Base-by-base conservation (phyloP, 2,888 invertebrate genomes). In the Cheilosia vulpina region DNA sequence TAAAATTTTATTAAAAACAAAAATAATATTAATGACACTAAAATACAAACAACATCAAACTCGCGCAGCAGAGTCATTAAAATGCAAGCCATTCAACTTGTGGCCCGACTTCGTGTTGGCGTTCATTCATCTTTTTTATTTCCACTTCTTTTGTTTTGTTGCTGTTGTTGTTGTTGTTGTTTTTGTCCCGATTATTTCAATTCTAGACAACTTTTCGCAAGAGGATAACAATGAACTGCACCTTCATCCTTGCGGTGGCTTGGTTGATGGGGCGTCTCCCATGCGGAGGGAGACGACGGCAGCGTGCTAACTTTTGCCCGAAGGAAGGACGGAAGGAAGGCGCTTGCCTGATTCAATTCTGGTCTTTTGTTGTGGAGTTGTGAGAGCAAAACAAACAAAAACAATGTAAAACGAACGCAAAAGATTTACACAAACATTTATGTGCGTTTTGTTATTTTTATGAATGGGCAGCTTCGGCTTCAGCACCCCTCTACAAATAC, bases 1-100 rank as follows among this genome's bases (percentile, higher is more conserved):
- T 27, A 52, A 66, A 66, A 78, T 71, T 68, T 73, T 27, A 68
- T 72, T 17, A 47, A 47, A 47, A 47, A 47, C 6, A 2, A 72
- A 72, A 13, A 52, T 13, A 52, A 52, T 66, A 82, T 69, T 77
- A 82, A 77, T 68, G 72, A 82, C 71, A 77, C 72, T 53, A 62
- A 80, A 75, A 50, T 50, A 75, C 21, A 62, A 80, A 73, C 62
- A 78, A 65, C 47, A 68, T 53, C 41, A 38, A 60, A 60, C 58
- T 47, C 52, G 45, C 52, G 45, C 38, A 38, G 34, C 60, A 11
- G 62, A 65, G 62, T 82, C 82, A 82, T 82, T 82, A 82, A 82
- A 82, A 82, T 77, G 77, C 82, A 82, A 82, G 82, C 58, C 82
- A 82, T 82, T 82, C 82, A 82, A 82, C 82, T 82, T 77, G 53